Conservation (phyloP, 2,797 vertebrate genomes). For the Periparus ater region DNA sequence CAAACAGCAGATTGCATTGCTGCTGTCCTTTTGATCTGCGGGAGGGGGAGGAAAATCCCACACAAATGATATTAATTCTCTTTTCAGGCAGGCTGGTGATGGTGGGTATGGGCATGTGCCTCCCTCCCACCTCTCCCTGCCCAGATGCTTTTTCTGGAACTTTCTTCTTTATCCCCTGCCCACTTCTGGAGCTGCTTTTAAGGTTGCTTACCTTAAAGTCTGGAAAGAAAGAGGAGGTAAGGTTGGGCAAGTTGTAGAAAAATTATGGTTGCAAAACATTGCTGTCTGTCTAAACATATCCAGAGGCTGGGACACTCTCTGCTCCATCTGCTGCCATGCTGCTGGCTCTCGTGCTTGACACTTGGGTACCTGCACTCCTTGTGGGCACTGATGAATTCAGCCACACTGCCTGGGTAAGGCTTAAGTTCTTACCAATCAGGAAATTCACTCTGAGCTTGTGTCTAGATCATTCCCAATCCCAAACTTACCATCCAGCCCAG, state of each 20-base stretch:
- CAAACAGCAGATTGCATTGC: slow-evolving; percentile 76
- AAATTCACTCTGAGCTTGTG: not conserved
- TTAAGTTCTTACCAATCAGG: not conserved
- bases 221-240: not conserved
- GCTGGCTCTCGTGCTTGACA: not conserved
- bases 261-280: not conserved
- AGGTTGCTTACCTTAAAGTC: not conserved
- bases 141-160: slow-evolving; percentile 1
- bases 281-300: not conserved
- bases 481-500: not conserved
- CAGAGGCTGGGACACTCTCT: not conserved
- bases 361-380: not conserved
- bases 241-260: not conserved
- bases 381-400: accelerated
- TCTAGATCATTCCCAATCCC: not conserved
- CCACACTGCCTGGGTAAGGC: not conserved
- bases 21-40: slow-evolving; percentile 73
- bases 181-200: not conserved
- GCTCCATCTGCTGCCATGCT: not conserved
- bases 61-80: slow-evolving; percentile 57
- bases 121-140: slow-evolving; percentile 17
- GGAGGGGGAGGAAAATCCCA: slow-evolving; percentile 59
- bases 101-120: not conserved
- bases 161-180: not conserved
- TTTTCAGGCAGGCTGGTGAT: slow-evolving; percentile 19